phyloP scores from a whole-genome alignment of 2,113 vertebrate species.

The Seriola dumerili region DNA sequence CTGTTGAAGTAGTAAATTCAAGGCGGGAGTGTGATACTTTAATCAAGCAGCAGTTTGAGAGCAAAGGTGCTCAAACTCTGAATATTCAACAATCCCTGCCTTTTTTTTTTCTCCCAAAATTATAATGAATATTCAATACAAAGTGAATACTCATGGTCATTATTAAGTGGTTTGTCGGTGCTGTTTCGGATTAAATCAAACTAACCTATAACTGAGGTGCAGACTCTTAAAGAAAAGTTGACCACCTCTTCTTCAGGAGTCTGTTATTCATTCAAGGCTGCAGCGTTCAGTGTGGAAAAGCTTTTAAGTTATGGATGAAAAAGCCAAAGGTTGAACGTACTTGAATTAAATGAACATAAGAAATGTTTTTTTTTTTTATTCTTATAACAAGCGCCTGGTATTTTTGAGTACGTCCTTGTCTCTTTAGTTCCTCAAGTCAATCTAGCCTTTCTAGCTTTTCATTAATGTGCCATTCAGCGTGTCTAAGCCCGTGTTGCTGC shows the following conservation, averaged over 20 bases:
- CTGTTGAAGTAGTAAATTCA: constrained; percentile 5
- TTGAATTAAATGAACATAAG: constrained; percentile 18
- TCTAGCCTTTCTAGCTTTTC: constrained; percentile 18
- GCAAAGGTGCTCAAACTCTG: constrained; percentile 14
- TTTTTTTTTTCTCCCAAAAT: not conserved
- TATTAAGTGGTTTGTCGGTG: constrained; percentile 34
- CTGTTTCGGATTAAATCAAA: constrained; percentile 25
- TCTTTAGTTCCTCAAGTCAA: constrained; percentile 3
- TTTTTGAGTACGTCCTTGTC: not conserved
- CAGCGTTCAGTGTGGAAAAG: not conserved
- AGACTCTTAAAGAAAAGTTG: constrained; percentile 9
- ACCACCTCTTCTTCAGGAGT: constrained; percentile 24
- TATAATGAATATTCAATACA: constrained; percentile 35
- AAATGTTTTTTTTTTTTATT: constrained; percentile 26
- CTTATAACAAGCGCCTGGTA: not conserved
- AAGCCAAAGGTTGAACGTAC: constrained; percentile 24
- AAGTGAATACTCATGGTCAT: constrained; percentile 15
- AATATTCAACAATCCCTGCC: constrained; percentile 34
- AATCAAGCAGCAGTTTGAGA: constrained; percentile 36
- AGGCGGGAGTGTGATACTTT: constrained; percentile 12
- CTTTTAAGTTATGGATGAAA: constrained; percentile 8
- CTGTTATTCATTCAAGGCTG: constrained; percentile 43
- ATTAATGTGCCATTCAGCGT: constrained; percentile 21
- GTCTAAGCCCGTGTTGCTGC: constrained; percentile 10
- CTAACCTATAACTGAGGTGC: constrained; percentile 24